Percentiles rank a stretch among this genome's conserved stretches.
Evolutionary conservation across 2,797 vertebrate species (phyloP).

Genomic region (Hipposideros larvatus): DNA sequence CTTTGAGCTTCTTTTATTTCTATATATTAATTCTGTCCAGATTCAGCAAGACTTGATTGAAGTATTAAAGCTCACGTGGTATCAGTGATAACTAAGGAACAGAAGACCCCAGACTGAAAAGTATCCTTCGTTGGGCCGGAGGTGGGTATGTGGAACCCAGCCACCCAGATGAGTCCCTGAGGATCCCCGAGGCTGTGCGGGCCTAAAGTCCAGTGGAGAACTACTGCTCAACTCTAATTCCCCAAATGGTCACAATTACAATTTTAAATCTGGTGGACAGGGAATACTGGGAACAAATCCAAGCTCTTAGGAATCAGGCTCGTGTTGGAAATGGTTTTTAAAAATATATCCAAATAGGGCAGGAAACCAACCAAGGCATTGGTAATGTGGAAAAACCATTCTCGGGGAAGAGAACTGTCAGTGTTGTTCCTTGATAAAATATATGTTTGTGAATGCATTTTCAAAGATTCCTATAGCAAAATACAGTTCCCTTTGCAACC

Average conservation of each 20-base stretch:
- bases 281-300: constrained; percentile 13
- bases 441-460: not conserved
- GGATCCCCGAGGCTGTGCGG: not conserved
- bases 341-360: constrained; percentile 22
- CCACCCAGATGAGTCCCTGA: not conserved
- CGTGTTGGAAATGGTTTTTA: not conserved
- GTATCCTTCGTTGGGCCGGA: not conserved
- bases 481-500: not conserved
- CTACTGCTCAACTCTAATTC: not conserved
- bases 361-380: constrained; percentile 21
- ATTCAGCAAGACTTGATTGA: not conserved
- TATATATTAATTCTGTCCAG: not conserved
- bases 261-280: not conserved
- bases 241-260: not conserved
- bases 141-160: not conserved
- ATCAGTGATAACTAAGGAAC: not conserved
- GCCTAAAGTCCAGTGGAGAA: not conserved
- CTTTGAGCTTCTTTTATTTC: not conserved
- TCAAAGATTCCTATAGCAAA: not conserved
- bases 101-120: not conserved
- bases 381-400: not conserved
- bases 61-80: not conserved
- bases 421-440: not conserved
- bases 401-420: not conserved
- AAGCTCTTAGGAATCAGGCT: not conserved